Base-by-base conservation (phyloP, 2,797 vertebrate species). In the Ciconia nigra region DNA sequence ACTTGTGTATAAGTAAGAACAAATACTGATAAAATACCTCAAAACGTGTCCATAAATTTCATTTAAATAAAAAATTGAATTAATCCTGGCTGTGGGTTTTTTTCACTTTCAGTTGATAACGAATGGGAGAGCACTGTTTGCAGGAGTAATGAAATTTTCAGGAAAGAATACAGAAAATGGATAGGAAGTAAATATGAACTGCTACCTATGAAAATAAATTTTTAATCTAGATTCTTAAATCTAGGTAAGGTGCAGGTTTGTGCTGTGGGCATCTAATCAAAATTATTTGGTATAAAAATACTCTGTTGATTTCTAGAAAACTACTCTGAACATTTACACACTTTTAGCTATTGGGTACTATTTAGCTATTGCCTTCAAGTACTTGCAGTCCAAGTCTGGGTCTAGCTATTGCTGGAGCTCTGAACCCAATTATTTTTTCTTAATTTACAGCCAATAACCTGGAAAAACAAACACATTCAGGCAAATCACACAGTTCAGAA, bases 11-110 rank as follows among this genome's bases (percentile, higher is more conserved):
- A 92, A 89, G n/a, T 69, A 51, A 78, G 72, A 85, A 47, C 58
- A 67, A 87, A 59, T 67, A n/a, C 16, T 86, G 54, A 87, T 74
- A 26, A 95, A 85, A 94, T 92, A 95, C 84, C 89, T 96, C 89
- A 90, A 83, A 91, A 72, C 5, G 8, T 86, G 84, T 91, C 90
- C 80, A 67, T 82, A 67, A 58, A 84, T 94, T 94, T 95, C 87
- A 57, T 89, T 79, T 72, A 73, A 96, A 96, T 96, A 96, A 96
- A 96, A 71, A 47, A 33, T 9, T 11, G 3, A 49, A 57, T 72
- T 74, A 62, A 83, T 74, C 35, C 28, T 76, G 49, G 4, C 61
- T 86, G 28, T 28, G 12, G 1, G 4, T 61, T 81, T 83, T 65
- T 65, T 73, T 67, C 49, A 52, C 18, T 70, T 86, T 78, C 61